Percentiles rank a stretch among this genome's conserved stretches.
phyloP scores from a whole-genome alignment of 2,797 vertebrate species.

The Cyclopterus lumpus region DNA sequence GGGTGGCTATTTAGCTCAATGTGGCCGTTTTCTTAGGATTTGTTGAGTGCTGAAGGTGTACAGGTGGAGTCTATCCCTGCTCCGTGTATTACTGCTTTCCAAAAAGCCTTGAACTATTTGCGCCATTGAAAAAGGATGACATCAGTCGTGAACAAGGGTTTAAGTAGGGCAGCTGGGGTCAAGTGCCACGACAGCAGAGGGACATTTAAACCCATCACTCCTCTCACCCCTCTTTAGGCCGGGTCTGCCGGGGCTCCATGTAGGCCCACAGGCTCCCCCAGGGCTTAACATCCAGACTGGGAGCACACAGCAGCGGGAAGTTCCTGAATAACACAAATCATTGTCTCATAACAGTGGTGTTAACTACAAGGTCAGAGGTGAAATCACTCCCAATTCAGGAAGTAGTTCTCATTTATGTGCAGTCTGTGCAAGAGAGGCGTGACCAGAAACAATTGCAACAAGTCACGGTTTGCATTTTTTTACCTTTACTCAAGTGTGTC shows the following conservation, averaged over 20 bases:
- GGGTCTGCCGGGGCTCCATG: neutral
- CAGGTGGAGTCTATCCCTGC: neutral
- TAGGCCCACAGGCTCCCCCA: constrained; percentile 5
- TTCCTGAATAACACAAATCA: constrained; percentile 53
- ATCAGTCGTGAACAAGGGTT: constrained; percentile 17
- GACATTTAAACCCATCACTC: constrained; percentile 43
- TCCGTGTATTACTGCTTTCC: neutral
- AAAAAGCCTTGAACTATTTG: constrained; percentile 17
- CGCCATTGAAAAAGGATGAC: constrained; percentile 12
- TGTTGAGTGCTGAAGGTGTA: constrained; percentile 24
- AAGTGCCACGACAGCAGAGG: constrained; percentile 47
- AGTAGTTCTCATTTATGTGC: constrained; percentile 12
- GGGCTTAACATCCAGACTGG: constrained; percentile 31
- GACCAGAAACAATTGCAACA: neutral
- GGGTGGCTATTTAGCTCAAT: constrained; percentile 3
- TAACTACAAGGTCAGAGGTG: constrained; percentile 49
- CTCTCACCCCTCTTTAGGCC: constrained; percentile 24
- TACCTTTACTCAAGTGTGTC: neutral
- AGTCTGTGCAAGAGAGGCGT: neutral
- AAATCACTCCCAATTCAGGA: constrained; percentile 51
- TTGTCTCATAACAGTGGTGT: constrained; percentile 35
- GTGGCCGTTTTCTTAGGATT: constrained; percentile 4
- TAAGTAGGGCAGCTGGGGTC: constrained; percentile 44
- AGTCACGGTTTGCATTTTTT: neutral
- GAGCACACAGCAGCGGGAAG: constrained; percentile 42